Conservation (phyloP, 1,140 invertebrate species). For the Brachystomella parvula region DNA sequence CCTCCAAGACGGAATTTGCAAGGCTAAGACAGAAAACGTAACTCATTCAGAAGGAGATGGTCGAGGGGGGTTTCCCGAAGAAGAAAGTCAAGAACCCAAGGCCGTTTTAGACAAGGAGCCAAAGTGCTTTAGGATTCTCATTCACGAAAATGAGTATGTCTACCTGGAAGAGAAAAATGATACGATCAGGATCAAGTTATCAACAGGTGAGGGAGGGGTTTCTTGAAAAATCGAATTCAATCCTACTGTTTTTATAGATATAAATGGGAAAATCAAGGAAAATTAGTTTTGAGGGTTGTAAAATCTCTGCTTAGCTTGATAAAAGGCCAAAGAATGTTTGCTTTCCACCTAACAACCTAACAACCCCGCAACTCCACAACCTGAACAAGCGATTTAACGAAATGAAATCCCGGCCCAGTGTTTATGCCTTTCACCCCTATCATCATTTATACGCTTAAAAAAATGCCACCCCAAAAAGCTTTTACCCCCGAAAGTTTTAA, state of each 20-base stretch:
- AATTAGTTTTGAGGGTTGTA: too few species aligned
- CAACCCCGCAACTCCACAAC: too few species aligned
- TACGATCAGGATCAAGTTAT: neutral
- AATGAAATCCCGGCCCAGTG: too few species aligned
- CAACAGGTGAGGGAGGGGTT: neutral
- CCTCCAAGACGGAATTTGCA: slow-evolving; percentile 32
- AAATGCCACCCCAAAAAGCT: too few species aligned
- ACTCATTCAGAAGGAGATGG: neutral
- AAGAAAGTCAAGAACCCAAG: neutral
- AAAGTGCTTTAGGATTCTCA: slow-evolving; percentile 14
- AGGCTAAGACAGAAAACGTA: slow-evolving; percentile 6
- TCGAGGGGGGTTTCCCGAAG: neutral
- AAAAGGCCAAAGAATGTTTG: too few species aligned
- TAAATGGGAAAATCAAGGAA: too few species aligned
- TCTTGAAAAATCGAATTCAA: slow-evolving; percentile 1
- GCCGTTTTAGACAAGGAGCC: neutral
- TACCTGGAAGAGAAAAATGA: slow-evolving; percentile 6
- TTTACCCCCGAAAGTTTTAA: too few species aligned
- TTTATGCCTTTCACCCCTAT: too few species aligned
- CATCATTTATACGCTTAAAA: too few species aligned
- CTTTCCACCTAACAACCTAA: neutral
- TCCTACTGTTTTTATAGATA: too few species aligned
- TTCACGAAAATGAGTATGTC: slow-evolving; percentile 15
- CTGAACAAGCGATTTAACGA: too few species aligned
- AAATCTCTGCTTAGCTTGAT: too few species aligned